Percentiles rank a stretch among this genome's conserved stretches.
Evolutionary conservation across 2,113 vertebrate genomes (phyloP).

Genomic region (Suncus etruscus): DNA sequence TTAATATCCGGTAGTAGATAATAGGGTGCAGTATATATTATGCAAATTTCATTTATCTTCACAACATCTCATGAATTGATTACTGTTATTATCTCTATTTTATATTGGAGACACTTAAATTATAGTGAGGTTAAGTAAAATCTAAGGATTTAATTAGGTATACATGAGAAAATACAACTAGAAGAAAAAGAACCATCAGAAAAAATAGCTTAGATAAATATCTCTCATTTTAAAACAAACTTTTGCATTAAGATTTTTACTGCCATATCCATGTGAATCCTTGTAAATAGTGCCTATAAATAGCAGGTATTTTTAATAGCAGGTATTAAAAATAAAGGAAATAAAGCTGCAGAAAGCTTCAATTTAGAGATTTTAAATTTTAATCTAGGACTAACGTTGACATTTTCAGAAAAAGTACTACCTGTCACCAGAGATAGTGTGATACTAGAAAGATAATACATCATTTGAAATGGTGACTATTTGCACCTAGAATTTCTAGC

Average conservation of each 20-base stretch:
- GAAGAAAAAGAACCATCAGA: not conserved
- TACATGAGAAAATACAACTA: not conserved
- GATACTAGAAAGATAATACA: not conserved
- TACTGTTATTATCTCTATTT: not conserved
- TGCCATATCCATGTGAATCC: not conserved
- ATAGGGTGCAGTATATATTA: not conserved
- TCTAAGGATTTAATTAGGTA: not conserved
- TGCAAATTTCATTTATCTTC: not conserved
- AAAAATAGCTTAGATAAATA: not conserved
- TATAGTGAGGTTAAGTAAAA: not conserved
- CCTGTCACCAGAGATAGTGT: not conserved
- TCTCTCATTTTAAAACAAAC: not conserved
- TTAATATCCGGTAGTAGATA: not conserved
- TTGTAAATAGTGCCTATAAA: conserved; percentile 8
- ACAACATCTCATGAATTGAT: not conserved
- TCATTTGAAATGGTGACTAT: conserved; percentile 34
- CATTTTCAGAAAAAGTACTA: not conserved
- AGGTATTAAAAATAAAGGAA: not conserved
- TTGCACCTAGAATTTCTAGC: not conserved
- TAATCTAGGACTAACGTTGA: not conserved
- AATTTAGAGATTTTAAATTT: conserved; percentile 2
- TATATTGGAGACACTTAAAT: not conserved
- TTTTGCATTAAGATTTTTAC: conserved; percentile 1
- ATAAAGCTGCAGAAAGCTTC: not conserved
- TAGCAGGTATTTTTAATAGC: not conserved